Conservation (phyloP, 1,140 invertebrate species). For the Drosophila persimilis region DNA sequence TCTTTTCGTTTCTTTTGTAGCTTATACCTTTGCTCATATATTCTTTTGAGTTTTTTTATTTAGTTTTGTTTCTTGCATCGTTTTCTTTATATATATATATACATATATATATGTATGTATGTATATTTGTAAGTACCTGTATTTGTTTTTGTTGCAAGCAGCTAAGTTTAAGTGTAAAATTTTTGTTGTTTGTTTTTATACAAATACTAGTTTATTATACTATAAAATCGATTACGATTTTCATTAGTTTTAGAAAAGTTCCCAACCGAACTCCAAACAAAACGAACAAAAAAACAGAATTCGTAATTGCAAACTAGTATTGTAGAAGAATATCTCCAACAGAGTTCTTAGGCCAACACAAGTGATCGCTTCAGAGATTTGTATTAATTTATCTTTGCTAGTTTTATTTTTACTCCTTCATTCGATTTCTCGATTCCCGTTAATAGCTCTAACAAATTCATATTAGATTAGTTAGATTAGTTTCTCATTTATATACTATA, state of each 20-base stretch:
- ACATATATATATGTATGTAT: slow-evolving; percentile 56
- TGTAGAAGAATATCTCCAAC: slow-evolving; percentile 30
- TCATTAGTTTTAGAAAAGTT: not conserved
- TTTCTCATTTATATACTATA: slow-evolving; percentile 58
- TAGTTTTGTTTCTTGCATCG: slow-evolving; percentile 27
- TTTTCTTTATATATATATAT: slow-evolving; percentile 31
- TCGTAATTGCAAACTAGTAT: slow-evolving; percentile 28
- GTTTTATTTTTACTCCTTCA: slow-evolving; percentile 32
- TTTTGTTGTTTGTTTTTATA: slow-evolving; percentile 60
- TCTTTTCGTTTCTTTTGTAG: slow-evolving; percentile 38
- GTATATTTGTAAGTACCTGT: slow-evolving; percentile 79
- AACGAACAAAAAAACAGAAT: slow-evolving; percentile 11
- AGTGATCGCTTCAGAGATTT: slow-evolving; percentile 51
- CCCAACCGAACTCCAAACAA: too few relatives aligned
- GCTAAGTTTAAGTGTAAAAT: slow-evolving; percentile 79
- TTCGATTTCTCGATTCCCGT: slow-evolving; percentile 43
- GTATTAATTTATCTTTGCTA: slow-evolving; percentile 34
- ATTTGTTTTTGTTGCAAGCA: slow-evolving; percentile 79
- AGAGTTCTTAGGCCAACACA: slow-evolving; percentile 48
- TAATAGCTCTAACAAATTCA: slow-evolving; percentile 71
- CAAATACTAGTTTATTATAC: slow-evolving; percentile 53
- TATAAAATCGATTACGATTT: slow-evolving; percentile 78
- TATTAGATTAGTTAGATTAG: slow-evolving; percentile 56
- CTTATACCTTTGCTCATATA: slow-evolving; percentile 56
- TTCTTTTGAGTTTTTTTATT: slow-evolving; percentile 43